phyloP scores from a whole-genome alignment of 1,140 invertebrate species.

The Limonius californicus region DNA sequence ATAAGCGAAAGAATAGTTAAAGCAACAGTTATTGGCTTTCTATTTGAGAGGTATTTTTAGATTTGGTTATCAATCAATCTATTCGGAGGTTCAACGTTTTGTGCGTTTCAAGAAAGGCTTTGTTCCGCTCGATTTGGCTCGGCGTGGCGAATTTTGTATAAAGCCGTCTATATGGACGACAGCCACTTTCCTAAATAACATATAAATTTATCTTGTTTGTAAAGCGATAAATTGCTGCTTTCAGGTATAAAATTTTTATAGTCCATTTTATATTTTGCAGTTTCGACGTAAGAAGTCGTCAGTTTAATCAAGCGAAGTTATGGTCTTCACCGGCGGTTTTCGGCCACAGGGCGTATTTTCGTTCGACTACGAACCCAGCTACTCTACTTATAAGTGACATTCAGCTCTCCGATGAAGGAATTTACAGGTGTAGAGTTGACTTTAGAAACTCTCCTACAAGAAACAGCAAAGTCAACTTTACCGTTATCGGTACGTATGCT shows the following conservation, averaged over 20 bases:
- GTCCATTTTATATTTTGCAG: slow-evolving; percentile 50
- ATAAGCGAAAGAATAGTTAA: too few species aligned
- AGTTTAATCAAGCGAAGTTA: slow-evolving; percentile 65
- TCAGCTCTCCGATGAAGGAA: slow-evolving; percentile 68
- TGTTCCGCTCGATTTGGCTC: slow-evolving; percentile 23
- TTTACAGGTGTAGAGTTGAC: slow-evolving; percentile 84
- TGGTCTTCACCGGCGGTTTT: slow-evolving; percentile 79
- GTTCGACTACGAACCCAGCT: slow-evolving; percentile 62
- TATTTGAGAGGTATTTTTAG: slow-evolving; percentile 18
- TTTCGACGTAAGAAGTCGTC: slow-evolving; percentile 75
- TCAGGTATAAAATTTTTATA: not conserved
- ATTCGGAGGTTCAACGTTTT: slow-evolving; percentile 19
- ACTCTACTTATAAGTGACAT: slow-evolving; percentile 71
- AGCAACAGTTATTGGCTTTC: not conserved
- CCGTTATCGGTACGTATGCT: slow-evolving; percentile 73
- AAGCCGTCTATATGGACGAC: slow-evolving; percentile 18
- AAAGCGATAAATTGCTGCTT: not conserved
- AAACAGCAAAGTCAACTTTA: slow-evolving; percentile 81
- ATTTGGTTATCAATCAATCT: slow-evolving; percentile 29
- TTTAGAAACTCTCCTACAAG: slow-evolving; percentile 82
- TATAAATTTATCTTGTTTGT: slow-evolving; percentile 20
- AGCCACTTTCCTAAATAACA: slow-evolving; percentile 23
- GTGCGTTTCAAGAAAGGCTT: slow-evolving; percentile 19
- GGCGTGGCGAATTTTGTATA: not conserved
- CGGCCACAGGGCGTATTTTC: slow-evolving; percentile 71